Conservation (phyloP, 2,888 invertebrate genomes). For the Anthrax anthrax region DNA sequence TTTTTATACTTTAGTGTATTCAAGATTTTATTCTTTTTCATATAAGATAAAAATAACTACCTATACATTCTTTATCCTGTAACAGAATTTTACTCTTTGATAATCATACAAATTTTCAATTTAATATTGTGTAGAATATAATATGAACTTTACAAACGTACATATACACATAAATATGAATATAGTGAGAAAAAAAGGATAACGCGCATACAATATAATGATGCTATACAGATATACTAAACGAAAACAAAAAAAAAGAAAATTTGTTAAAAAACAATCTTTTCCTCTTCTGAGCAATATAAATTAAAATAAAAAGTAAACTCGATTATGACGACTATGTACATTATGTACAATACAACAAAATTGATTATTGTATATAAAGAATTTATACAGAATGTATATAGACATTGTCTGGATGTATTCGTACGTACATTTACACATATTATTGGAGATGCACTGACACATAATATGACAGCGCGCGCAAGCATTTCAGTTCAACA, state of each 20-base stretch:
- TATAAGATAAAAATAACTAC: no score
- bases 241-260: neutral
- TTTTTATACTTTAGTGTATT: no score
- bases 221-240: neutral
- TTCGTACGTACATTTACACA: no score
- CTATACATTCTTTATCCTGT: conserved; percentile 6
- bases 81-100: conserved; percentile 6
- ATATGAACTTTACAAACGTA: no score
- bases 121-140: neutral
- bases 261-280: neutral
- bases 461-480: neutral
- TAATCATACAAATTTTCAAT: neutral
- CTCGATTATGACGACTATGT: no score
- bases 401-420: no score
- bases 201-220: neutral
- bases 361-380: no score
- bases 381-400: no score
- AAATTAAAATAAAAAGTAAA: no score
- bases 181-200: neutral
- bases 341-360: no score
- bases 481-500: neutral
- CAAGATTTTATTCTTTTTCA: no score
- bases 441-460: no score
- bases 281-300: neutral
- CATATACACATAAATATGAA: neutral